Evolutionary conservation across 2,113 vertebrate species (phyloP).

Genomic region (Zapus hudsonius): DNA sequence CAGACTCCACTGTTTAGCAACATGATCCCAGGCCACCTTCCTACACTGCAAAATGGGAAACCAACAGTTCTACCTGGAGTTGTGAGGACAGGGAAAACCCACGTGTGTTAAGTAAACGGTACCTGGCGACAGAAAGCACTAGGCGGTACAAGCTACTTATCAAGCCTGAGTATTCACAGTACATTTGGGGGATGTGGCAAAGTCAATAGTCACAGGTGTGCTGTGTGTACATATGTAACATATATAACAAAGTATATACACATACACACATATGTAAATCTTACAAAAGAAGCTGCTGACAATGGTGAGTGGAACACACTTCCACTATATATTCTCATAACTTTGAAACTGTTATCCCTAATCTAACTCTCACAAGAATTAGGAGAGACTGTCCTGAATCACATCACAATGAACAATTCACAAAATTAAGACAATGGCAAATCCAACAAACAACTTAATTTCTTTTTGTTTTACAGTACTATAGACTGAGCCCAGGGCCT

Average conservation of each 20-base stretch:
- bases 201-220: slow-evolving; percentile 13
- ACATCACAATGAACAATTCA: neutral
- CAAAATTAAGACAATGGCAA: neutral
- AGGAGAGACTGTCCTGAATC: neutral
- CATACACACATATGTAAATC: neutral
- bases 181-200: neutral
- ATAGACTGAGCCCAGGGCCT: neutral
- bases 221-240: neutral
- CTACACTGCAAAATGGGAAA: neutral
- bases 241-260: neutral
- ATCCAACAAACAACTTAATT: neutral
- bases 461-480: neutral
- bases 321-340: neutral
- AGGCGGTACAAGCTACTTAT: neutral
- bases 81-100: neutral
- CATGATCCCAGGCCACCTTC: neutral
- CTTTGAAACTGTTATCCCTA: neutral
- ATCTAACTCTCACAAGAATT: neutral
- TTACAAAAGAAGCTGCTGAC: neutral
- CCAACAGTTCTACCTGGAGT: neutral
- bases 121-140: neutral
- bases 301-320: neutral
- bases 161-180: neutral
- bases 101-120: neutral
- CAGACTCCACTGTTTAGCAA: neutral